These are phyloP conservation scores for Bellardia pandia DNA, from an alignment of 2,888 invertebrate genomes.

Conservation along the genomic window DNA sequence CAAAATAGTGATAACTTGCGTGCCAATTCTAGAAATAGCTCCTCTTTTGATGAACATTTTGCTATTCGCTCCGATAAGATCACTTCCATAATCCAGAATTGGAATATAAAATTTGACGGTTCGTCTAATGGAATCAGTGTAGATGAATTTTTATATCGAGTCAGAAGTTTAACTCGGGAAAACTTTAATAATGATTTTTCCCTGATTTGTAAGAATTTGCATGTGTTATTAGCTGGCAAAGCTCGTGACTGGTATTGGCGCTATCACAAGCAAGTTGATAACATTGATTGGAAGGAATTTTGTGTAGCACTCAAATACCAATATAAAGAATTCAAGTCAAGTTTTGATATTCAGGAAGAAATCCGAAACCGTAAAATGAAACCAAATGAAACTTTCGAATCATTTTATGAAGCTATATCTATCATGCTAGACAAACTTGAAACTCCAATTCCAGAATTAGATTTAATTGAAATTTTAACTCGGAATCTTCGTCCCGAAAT, in stretches of 20 bases:
- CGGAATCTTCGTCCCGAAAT: conserved; percentile 52
- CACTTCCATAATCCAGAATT: no score
- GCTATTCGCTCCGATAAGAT: no score
- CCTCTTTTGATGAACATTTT: no score
- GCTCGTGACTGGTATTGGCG: conserved; percentile 58
- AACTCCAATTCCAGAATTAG: conserved; percentile 29
- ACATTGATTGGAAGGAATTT: not conserved
- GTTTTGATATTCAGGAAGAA: conserved; percentile 50
- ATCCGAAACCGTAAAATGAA: conserved; percentile 54
- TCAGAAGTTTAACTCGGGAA: not conserved
- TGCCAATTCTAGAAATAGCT: not conserved
- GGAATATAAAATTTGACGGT: no score
- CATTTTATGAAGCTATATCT: conserved; percentile 36
- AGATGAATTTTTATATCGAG: no score
- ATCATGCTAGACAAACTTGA: conserved; percentile 9
- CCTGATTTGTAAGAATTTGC: not conserved
- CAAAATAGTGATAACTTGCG: not conserved
- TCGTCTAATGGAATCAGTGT: no score
- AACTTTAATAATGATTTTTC: not conserved
- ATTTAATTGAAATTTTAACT: conserved; percentile 58
- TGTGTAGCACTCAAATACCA: not conserved
- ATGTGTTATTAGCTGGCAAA: conserved; percentile 33
- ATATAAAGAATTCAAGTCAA: conserved; percentile 48
- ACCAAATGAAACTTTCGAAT: conserved; percentile 39
- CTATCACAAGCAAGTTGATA: no score